Conservation (phyloP, 2,888 invertebrate species). For the Heliconius erato region DNA sequence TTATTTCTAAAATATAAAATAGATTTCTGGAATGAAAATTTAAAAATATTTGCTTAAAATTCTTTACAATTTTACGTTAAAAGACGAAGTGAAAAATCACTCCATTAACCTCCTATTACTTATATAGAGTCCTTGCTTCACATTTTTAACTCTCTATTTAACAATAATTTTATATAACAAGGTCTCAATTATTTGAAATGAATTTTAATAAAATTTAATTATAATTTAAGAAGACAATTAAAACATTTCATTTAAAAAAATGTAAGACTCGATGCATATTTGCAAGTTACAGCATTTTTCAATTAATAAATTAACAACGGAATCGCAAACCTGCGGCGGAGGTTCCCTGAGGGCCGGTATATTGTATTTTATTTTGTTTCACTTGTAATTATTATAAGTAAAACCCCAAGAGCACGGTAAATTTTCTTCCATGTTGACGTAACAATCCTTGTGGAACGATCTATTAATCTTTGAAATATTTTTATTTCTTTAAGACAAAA, state of each 20-base stretch:
- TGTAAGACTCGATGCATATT: not conserved
- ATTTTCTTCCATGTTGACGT: slow-evolving; percentile 26
- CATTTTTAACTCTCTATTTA: not conserved
- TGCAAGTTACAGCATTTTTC: not conserved
- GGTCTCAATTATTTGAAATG: too few species aligned
- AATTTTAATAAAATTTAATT: not conserved
- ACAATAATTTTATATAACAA: too few species aligned
- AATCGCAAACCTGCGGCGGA: slow-evolving; percentile 10
- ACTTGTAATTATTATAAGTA: slow-evolving; percentile 24
- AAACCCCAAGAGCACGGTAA: slow-evolving; percentile 16
- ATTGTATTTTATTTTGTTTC: slow-evolving; percentile 25
- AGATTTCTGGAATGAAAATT: not conserved
- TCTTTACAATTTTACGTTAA: not conserved
- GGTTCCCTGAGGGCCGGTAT: slow-evolving; percentile 1
- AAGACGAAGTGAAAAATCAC: not conserved
- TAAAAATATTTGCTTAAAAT: too few species aligned
- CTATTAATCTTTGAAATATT: slow-evolving; percentile 8
- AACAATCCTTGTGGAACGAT: slow-evolving; percentile 21
- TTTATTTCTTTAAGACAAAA: slow-evolving; percentile 4
- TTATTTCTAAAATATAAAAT: not conserved
- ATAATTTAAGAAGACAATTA: not conserved
- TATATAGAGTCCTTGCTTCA: not conserved
- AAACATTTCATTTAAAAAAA: not conserved
- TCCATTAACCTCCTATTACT: too few species aligned
- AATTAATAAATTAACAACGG: not conserved